Conservation (phyloP, 2,888 invertebrate genomes). For the Eristalis arbustorum region DNA sequence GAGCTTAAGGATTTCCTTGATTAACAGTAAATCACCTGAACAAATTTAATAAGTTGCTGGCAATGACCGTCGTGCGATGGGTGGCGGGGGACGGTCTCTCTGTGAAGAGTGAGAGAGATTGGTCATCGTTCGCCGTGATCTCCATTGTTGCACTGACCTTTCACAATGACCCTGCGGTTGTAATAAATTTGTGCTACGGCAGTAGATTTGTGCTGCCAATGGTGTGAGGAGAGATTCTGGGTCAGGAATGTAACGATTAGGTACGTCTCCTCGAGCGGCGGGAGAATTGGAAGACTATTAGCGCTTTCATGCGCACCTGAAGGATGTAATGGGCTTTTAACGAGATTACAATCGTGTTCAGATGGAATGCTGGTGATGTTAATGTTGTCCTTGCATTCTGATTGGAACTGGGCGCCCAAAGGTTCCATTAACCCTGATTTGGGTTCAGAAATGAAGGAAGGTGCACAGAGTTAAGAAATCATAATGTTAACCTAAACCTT, state of each 20-base stretch:
- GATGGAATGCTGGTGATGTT: background rate
- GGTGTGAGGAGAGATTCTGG: conserved; percentile 34
- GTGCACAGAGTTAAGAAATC: background rate
- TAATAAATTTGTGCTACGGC: conserved; percentile 43
- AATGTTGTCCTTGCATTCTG: background rate
- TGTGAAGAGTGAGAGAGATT: conserved; percentile 37
- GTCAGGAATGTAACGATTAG: conserved; percentile 57
- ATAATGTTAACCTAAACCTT: background rate
- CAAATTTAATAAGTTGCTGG: conserved; percentile 66
- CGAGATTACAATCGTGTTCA: background rate
- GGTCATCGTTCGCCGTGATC: conserved; percentile 53
- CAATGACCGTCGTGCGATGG: background rate
- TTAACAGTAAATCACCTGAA: conserved; percentile 72
- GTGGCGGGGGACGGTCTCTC: background rate
- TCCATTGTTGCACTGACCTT: conserved; percentile 63
- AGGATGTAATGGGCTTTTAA: conserved; percentile 11
- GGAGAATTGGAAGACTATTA: conserved; percentile 9
- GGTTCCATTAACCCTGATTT: background rate
- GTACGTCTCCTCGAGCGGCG: background rate
- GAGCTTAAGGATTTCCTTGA: conserved; percentile 58
- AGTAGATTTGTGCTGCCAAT: conserved; percentile 28
- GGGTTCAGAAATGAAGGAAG: background rate
- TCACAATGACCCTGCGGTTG: conserved; percentile 64
- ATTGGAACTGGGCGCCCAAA: background rate
- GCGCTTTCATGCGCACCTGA: conserved; percentile 10